Conservation (phyloP, 2,113 vertebrate species). For the Bufo gargarizans region DNA sequence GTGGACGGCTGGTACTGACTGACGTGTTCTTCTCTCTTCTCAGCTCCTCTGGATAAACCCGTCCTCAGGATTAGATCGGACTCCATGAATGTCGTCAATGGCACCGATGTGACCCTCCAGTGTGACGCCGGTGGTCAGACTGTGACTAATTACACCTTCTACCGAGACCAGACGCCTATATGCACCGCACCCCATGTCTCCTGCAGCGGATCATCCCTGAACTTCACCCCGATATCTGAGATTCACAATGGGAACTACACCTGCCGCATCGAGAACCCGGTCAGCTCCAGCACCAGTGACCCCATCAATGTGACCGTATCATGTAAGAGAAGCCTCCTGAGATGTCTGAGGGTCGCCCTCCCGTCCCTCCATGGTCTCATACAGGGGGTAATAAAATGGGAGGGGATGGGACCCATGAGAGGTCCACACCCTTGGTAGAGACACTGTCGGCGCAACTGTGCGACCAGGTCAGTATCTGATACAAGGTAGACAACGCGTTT, state of each 20-base stretch:
- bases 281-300: conserved; percentile 18
- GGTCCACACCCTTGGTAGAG: too few relatives aligned
- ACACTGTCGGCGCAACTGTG: too few relatives aligned
- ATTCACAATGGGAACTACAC: conserved; percentile 38
- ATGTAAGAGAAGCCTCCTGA: conserved; percentile 4
- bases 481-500: too few relatives aligned
- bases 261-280: conserved; percentile 31
- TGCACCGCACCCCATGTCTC: conserved; percentile 16
- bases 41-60: too few relatives aligned
- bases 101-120: conserved; percentile 15
- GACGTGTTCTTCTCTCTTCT: too few relatives aligned
- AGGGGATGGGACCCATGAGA: too few relatives aligned
- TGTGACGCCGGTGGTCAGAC: conserved; percentile 4
- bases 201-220: background rate
- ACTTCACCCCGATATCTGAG: conserved; percentile 10
- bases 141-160: conserved; percentile 26
- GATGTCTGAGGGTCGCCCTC: too few relatives aligned
- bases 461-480: too few relatives aligned
- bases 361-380: too few relatives aligned
- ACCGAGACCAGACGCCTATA: background rate
- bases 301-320: background rate
- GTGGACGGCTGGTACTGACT: too few relatives aligned
- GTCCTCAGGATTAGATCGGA: too few relatives aligned
- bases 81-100: background rate
- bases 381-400: too few relatives aligned